Evolutionary conservation across 2,113 vertebrate species (phyloP).

Genomic region (Eublepharis macularius): DNA sequence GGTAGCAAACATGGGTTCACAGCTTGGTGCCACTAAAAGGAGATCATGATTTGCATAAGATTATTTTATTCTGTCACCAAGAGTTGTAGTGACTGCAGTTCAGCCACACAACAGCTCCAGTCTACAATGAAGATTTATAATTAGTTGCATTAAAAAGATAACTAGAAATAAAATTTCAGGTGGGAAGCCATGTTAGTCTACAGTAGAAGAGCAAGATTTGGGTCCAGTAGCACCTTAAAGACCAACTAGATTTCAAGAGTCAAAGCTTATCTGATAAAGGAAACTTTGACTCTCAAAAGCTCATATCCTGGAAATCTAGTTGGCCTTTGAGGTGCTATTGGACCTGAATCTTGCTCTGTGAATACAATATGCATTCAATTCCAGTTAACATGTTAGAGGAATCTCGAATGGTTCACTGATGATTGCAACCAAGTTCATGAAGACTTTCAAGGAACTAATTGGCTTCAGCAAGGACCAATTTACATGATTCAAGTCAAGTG

Average conservation of each 20-base stretch:
- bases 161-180: too few species aligned
- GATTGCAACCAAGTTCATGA: conserved; percentile 23
- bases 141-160: neutral
- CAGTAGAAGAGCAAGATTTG: too few species aligned
- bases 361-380: neutral
- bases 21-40: neutral
- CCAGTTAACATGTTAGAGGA: neutral
- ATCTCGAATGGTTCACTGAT: neutral
- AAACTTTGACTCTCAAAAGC: too few species aligned
- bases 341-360: too few species aligned
- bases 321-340: too few species aligned
- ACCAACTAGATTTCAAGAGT: too few species aligned
- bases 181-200: too few species aligned
- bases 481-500: conserved; percentile 40
- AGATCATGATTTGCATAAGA: neutral
- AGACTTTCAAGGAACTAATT: conserved; percentile 2
- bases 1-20: neutral
- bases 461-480: conserved; percentile 31
- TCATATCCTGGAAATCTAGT: too few species aligned
- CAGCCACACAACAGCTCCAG: neutral
- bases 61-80: neutral
- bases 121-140: neutral
- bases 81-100: neutral
- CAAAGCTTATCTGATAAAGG: too few species aligned
- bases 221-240: too few species aligned